A percentile compares a stretch with the other conserved stretches of the same genome.
Conservation (phyloP, 1,140 invertebrate species). For the Sycobia sp. region DNA sequence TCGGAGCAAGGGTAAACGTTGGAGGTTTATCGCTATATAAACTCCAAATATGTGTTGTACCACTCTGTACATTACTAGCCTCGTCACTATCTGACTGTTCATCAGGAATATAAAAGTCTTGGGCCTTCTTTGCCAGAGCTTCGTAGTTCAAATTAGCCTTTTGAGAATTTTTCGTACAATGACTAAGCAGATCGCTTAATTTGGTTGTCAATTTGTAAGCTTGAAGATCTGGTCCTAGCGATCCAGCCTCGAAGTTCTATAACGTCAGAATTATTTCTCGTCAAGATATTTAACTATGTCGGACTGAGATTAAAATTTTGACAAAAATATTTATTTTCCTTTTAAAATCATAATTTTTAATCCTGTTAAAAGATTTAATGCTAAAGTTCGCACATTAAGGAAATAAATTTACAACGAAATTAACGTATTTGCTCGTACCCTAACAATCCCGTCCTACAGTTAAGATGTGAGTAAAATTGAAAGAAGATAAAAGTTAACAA, state of each 20-base stretch:
- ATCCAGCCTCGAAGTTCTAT: slow-evolving; percentile 55
- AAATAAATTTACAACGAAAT: too few species aligned
- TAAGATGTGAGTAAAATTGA: too few species aligned
- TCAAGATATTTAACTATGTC: slow-evolving; percentile 12
- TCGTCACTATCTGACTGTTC: slow-evolving; percentile 56
- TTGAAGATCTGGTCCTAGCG: slow-evolving; percentile 52
- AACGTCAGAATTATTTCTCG: slow-evolving; percentile 44
- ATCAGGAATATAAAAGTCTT: slow-evolving; percentile 44
- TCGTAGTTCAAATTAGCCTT: slow-evolving; percentile 47
- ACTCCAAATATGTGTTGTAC: slow-evolving; percentile 47
- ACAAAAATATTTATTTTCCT: slow-evolving; percentile 3
- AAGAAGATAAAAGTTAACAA: too few species aligned
- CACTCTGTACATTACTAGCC: slow-evolving; percentile 47
- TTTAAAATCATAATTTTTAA: neutral
- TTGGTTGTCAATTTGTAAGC: slow-evolving; percentile 49
- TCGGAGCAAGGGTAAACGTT: slow-evolving; percentile 47
- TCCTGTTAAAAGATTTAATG: too few species aligned
- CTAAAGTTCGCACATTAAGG: too few species aligned
- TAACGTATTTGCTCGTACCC: too few species aligned
- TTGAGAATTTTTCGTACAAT: slow-evolving; percentile 50
- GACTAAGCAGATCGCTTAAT: slow-evolving; percentile 51
- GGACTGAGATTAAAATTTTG: neutral
- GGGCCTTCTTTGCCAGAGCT: slow-evolving; percentile 40
- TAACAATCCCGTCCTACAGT: too few species aligned
- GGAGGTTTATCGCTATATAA: slow-evolving; percentile 49